Evolutionary conservation across 2,113 vertebrate genomes (phyloP).

Genomic region (Struthidea cinerea): DNA sequence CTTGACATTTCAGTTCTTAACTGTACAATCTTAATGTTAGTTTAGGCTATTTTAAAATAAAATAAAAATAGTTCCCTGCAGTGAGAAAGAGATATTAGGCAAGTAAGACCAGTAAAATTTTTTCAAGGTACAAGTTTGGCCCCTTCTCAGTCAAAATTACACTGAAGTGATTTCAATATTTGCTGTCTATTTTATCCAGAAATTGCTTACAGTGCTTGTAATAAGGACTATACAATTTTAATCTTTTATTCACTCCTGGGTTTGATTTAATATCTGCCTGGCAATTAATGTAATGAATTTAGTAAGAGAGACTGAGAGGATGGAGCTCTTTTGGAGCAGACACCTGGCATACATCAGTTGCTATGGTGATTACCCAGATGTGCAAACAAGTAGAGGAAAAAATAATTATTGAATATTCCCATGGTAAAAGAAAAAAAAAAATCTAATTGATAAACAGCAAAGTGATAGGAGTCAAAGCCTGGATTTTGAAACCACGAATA

Average conservation of each 20-base stretch:
- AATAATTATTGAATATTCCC: slow-evolving; percentile 34
- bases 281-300: slow-evolving; percentile 48
- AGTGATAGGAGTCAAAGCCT: neutral
- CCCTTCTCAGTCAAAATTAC: neutral
- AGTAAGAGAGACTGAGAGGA: neutral
- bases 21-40: neutral
- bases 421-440: neutral
- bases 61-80: neutral
- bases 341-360: slow-evolving; percentile 57
- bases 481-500: neutral
- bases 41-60: neutral
- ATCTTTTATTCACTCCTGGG: neutral
- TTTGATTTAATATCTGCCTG: slow-evolving; percentile 39
- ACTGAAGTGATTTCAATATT: neutral
- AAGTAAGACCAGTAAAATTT: neutral
- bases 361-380: slow-evolving; percentile 59
- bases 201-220: neutral
- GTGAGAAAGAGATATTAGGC: neutral
- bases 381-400: slow-evolving; percentile 44
- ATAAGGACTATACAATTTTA: neutral
- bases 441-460: slow-evolving; percentile 35
- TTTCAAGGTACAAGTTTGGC: neutral
- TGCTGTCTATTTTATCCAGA: neutral
- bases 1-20: neutral
- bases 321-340: slow-evolving; percentile 3